Percentiles rank a stretch among this genome's conserved stretches.
Conservation (phyloP, 2,797 vertebrate genomes). For the Argya squamiceps region DNA sequence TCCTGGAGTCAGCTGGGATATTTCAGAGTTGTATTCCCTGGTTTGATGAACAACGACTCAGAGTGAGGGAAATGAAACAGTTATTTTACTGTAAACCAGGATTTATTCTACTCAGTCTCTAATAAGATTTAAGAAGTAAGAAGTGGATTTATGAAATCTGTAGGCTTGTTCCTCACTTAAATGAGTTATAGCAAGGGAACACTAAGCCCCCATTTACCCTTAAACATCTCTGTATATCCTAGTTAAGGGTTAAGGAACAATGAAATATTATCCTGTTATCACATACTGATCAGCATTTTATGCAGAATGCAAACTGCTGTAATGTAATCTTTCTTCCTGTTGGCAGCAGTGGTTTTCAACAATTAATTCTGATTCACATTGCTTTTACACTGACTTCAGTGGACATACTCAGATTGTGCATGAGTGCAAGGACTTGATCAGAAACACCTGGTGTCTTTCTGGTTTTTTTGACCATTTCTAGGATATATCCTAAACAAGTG, state of each 20-base stretch:
- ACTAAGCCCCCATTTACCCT: background rate
- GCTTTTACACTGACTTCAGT: background rate
- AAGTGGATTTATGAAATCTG: constrained; percentile 32
- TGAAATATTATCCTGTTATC: background rate
- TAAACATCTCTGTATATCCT: background rate
- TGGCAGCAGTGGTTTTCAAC: background rate
- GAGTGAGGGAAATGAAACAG: background rate
- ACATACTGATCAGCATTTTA: background rate
- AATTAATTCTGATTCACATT: background rate
- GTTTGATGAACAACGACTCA: background rate
- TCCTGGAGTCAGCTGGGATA: background rate
- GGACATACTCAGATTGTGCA: background rate
- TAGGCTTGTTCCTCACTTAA: background rate
- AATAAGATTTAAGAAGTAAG: constrained; percentile 43
- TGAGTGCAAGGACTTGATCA: background rate
- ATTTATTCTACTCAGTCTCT: constrained; percentile 9
- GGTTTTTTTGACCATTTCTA: background rate
- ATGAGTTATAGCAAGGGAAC: background rate
- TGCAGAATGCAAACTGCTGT: background rate
- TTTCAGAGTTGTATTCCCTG: background rate
- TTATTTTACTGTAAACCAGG: constrained; percentile 5
- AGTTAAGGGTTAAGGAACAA: background rate
- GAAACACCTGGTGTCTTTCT: background rate
- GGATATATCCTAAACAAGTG: background rate
- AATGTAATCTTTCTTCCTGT: background rate